Conservation (phyloP, 1,140 invertebrate genomes). For the Brachionus manjavacas region DNA sequence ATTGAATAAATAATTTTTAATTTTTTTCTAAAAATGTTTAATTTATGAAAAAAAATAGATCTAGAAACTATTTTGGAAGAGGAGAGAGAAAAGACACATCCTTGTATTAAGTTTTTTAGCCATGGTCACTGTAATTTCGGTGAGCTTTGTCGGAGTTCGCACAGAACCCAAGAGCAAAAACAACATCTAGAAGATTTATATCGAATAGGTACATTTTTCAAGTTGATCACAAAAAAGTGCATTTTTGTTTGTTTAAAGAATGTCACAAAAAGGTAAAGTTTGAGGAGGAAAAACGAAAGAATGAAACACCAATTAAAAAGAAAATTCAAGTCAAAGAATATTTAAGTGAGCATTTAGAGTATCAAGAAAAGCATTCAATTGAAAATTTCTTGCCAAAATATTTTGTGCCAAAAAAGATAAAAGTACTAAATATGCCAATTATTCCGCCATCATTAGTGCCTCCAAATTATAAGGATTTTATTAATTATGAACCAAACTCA, state of each 20-base stretch:
- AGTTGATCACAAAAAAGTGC: background rate
- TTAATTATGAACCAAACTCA: slow-evolving; percentile 27
- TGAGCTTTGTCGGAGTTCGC: background rate
- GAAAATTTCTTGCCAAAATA: slow-evolving; percentile 27
- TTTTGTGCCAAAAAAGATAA: background rate
- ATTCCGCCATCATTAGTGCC: background rate
- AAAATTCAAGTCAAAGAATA: background rate
- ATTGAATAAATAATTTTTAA: background rate
- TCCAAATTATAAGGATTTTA: slow-evolving; percentile 3
- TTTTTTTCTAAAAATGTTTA: background rate
- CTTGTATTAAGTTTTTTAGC: background rate
- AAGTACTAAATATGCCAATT: background rate
- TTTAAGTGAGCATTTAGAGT: background rate
- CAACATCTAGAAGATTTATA: slow-evolving; percentile 33
- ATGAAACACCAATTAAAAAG: background rate
- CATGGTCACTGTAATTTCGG: slow-evolving; percentile 14
- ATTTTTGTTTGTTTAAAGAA: background rate
- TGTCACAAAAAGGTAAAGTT: slow-evolving; percentile 15
- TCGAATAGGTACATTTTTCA: background rate
- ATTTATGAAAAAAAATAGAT: background rate
- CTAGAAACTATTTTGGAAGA: background rate
- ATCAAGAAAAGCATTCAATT: background rate
- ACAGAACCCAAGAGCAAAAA: slow-evolving; percentile 4
- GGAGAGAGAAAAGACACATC: slow-evolving; percentile 13
- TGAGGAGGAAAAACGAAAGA: background rate